phyloP scores from a whole-genome alignment of 1,140 invertebrate genomes.

The Philopotamus ludificatus region DNA sequence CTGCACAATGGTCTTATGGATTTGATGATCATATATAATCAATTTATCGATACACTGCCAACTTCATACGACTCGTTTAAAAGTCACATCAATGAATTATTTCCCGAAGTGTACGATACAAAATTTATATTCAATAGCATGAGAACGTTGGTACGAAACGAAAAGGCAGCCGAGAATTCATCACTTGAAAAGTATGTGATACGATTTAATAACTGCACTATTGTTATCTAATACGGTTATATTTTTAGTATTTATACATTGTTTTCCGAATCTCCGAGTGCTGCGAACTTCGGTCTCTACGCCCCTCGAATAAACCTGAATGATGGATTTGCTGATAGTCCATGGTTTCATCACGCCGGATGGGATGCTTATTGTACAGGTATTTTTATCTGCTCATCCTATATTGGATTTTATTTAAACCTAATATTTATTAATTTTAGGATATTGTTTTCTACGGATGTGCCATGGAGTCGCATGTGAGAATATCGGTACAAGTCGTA shows the following conservation, averaged over 20 bases:
- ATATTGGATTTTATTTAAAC: too few relatives aligned
- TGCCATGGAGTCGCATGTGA: conserved; percentile 50
- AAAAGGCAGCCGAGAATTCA: conserved; percentile 57
- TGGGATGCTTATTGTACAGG: conserved; percentile 76
- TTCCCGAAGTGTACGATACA: conserved; percentile 72
- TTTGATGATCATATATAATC: conserved; percentile 68
- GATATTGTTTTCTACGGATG: conserved; percentile 50
- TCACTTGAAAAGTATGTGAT: conserved; percentile 53
- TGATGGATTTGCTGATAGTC: conserved; percentile 47
- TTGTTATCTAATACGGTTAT: not conserved
- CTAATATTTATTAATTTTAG: conserved; percentile 43
- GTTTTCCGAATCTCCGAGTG: conserved; percentile 58
- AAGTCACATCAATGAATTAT: conserved; percentile 59
- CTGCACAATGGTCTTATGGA: conserved; percentile 76
- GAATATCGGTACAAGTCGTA: conserved; percentile 45
- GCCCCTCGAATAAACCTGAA: conserved; percentile 49
- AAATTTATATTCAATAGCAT: conserved; percentile 66
- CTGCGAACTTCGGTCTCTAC: too few relatives aligned
- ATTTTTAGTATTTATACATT: conserved; percentile 58
- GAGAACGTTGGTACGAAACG: conserved; percentile 48
- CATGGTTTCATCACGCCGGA: conserved; percentile 68
- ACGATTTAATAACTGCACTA: not conserved
- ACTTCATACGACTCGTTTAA: conserved; percentile 68
- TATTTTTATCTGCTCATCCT: too few relatives aligned
- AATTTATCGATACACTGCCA: conserved; percentile 70